Conservation (phyloP, 1,140 invertebrate genomes). For the Hycleus phaleratus region DNA sequence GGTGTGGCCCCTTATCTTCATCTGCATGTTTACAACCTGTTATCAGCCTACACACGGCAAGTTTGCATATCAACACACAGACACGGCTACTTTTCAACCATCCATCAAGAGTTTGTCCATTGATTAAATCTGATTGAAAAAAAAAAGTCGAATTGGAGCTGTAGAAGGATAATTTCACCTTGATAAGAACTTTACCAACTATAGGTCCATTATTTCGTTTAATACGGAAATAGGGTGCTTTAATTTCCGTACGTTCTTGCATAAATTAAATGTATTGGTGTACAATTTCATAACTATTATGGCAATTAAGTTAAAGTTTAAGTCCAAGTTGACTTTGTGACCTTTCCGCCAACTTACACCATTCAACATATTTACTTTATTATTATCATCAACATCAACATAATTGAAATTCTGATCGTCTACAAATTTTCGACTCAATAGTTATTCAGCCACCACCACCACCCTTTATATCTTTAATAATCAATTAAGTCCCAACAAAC, state of each 20-base stretch:
- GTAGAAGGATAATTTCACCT: no score
- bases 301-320: slow-evolving; percentile 11
- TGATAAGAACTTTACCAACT: no score
- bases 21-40: slow-evolving; percentile 27
- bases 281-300: slow-evolving; percentile 10
- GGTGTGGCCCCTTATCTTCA: slow-evolving; percentile 18
- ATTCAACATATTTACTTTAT: slow-evolving; percentile 1
- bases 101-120: no score
- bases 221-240: not conserved
- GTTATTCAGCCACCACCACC: not conserved
- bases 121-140: no score
- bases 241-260: slow-evolving; percentile 12
- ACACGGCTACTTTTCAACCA: no score
- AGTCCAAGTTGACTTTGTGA: slow-evolving; percentile 10
- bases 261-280: slow-evolving; percentile 13
- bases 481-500: slow-evolving; percentile 7
- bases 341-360: slow-evolving; percentile 1
- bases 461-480: slow-evolving; percentile 14
- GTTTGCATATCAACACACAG: slow-evolving; percentile 10
- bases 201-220: no score
- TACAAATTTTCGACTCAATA: not conserved
- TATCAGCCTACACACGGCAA: slow-evolving; percentile 21
- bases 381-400: not conserved
- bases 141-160: no score
- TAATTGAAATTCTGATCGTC: slow-evolving; percentile 14